A percentile compares a stretch with the other conserved stretches of the same genome.
phyloP scores from a whole-genome alignment of 2,797 vertebrate genomes.

The Rhinichthys osculus region DNA sequence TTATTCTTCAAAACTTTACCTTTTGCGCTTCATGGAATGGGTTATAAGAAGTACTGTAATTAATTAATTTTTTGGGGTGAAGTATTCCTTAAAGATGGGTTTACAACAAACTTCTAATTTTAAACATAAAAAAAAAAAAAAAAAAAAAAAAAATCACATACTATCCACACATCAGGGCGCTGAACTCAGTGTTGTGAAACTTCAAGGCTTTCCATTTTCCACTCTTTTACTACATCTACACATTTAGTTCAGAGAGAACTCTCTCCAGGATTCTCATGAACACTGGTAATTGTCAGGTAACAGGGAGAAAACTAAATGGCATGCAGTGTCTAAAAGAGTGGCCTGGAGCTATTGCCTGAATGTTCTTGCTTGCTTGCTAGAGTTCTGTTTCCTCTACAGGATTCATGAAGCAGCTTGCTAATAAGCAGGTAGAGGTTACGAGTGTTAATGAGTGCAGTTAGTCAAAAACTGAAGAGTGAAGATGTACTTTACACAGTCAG shows the following conservation, averaged over 20 bases:
- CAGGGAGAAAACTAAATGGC: background rate
- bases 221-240: conserved; percentile 6
- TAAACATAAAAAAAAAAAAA: background rate
- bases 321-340: conserved; percentile 10
- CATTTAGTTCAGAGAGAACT: conserved; percentile 32
- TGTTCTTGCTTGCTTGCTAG: conserved; percentile 8
- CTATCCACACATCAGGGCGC: background rate
- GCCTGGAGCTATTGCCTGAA: conserved; percentile 6
- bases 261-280: conserved; percentile 26
- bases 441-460: conserved; percentile 16
- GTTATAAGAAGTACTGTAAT: background rate
- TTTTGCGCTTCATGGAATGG: background rate
- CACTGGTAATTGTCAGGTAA: conserved; percentile 27
- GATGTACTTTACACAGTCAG: conserved; percentile 1
- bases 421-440: conserved; percentile 38
- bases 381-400: conserved; percentile 5
- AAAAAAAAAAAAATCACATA: too few relatives aligned
- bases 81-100: background rate
- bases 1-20: background rate
- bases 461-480: conserved; percentile 19
- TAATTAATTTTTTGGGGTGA: background rate
- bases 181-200: conserved; percentile 22
- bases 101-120: background rate
- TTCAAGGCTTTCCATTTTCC: conserved; percentile 21
- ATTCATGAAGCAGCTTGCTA: conserved; percentile 19